Percentiles rank a stretch among this genome's conserved stretches.
Conservation (phyloP, 2,113 vertebrate species). For the Heteronetta atricapilla region DNA sequence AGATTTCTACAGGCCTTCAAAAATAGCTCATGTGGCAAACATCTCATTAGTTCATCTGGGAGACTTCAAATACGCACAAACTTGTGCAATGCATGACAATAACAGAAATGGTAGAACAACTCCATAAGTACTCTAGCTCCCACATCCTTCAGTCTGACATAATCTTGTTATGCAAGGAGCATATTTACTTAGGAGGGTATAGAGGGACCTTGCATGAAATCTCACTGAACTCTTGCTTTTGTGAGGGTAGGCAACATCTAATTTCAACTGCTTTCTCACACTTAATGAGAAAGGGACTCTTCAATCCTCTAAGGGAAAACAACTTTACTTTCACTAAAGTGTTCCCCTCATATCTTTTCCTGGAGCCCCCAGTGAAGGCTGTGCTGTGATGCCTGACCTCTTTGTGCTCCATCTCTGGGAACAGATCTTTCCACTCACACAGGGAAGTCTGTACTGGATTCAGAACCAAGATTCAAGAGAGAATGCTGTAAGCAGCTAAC, state of each 20-base stretch:
- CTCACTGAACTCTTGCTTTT: background rate
- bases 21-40: background rate
- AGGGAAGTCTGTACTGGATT: background rate
- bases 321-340: background rate
- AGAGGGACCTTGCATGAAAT: background rate
- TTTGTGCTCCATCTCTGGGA: rapidly evolving
- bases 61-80: background rate
- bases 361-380: background rate
- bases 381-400: rapidly evolving
- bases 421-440: background rate
- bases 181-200: background rate
- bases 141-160: background rate
- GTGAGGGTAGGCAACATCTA: rapidly evolving
- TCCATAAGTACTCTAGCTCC: background rate
- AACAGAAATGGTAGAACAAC: background rate
- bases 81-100: background rate
- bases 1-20: background rate
- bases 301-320: no score
- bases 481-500: background rate
- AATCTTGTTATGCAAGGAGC: background rate
- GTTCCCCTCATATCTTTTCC: background rate
- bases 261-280: background rate
- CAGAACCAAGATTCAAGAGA: background rate
- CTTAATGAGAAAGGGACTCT: background rate
- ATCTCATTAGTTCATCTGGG: background rate